Evolutionary conservation across 2,888 invertebrate species (phyloP), one percentile per base, ranked within the genome.

Genomic region (Caenorhabditis sp.): DNA sequence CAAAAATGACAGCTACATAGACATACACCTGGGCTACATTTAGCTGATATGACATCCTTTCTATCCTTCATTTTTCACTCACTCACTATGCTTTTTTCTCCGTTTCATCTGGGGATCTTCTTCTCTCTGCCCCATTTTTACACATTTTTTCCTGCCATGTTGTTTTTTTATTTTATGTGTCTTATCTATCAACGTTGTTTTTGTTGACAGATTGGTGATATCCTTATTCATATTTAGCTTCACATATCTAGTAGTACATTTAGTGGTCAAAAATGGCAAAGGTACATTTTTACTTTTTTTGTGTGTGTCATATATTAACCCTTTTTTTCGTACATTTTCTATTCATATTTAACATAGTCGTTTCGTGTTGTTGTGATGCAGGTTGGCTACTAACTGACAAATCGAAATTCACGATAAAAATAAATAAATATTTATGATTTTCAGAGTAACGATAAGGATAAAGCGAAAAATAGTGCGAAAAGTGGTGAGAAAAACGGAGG

Each of bases 11-110:
- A 31, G 10, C 5, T n/a, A n/a, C 4, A 10, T 7, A 31, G 31
- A 31, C 10, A 31, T 10, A 31, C 10, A 31, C 31, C 31, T 31
- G 31, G 31, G 31, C 27, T 26, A 17, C 56, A 7, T 31, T 31
- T 7, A 7, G 31, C 4, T 31, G 31, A 31, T 10, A 20, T 17
- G 57, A 65, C 64, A 65, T 62, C 57, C 69, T 62, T 68, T 31
- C 38, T 68, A 21, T 17, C 56, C 56, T 63, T 63, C 56, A 38
- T 54, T n/a, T 31, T 23, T 59, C 59, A 43, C 36, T 38, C 12
- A 21, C 60, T 23, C 26, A n/a, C 23, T 20, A 1, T 14, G 23
- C 8, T 38, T 26, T 38, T 63, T 43, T 58, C 60, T 20, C 63
- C 21, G 31, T 36, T 63, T 53, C 52, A 21, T 17, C 56, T 56